Base-by-base conservation (phyloP, 2,888 invertebrate species). In the Strigamia crassipes region DNA sequence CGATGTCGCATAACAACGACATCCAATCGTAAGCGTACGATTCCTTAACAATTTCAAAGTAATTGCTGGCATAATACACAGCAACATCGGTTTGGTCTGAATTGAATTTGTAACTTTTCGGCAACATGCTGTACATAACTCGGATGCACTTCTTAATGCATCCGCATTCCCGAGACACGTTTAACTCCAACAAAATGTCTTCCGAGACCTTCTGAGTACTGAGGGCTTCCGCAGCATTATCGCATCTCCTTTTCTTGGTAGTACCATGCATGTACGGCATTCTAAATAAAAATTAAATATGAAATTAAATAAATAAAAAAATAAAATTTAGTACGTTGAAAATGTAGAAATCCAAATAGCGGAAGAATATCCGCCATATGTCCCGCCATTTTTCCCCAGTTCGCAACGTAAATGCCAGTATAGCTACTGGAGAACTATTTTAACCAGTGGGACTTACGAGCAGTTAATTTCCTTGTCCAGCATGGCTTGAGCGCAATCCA, bases 61-160 rank as follows among this genome's bases (percentile, higher is more conserved):
- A 80, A 23, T 80, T 80, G 51, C 80, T 80, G 15, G 80, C 80
- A n/a, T 51, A 80, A 23, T 80, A 80, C 5, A 80, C 46, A 13
- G 80, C 41, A 9, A 80, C 80, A 15, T 80, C 80, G 0, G 80
- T 80, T n/a, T 51, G 31, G 0, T n/a, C 13, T 12, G 56, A 56
- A 23, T 46, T 21, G 13, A 80, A 80, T 27, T 80, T 80, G 23
- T 80, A 80, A 23, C 80, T 80, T 31, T 80, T 80, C 0, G 80
- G 80, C 51, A 80, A 46, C 80, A 80, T 80, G 80, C 80, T 80
- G 80, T 80, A 80, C 80, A 80, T 80, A n/a, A 80, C 80, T 12
- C 80, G 80, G 13, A 80, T 18, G 56, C 80, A 80, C 10, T 51
- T 46, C 13, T 51, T 15, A 0, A 80, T 23, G 27, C 80, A 80